A percentile compares a stretch with the other conserved stretches of the same genome.
Conservation (phyloP, 1,140 invertebrate genomes). For the Leptinotarsa undecemlineata region DNA sequence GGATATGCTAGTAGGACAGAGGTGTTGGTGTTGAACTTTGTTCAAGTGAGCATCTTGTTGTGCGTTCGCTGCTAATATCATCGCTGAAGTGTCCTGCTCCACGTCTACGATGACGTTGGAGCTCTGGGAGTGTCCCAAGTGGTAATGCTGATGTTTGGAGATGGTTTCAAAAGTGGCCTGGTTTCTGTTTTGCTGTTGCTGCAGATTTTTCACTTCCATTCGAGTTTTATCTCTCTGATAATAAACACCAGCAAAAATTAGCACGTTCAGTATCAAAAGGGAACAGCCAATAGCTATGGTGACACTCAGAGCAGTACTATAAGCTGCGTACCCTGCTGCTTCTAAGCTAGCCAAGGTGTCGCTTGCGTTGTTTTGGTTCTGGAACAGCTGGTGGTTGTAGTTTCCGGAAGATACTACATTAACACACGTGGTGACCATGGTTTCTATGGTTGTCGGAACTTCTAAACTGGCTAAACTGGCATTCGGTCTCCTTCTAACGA, state of each 20-base stretch:
- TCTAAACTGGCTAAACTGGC: constrained; percentile 58
- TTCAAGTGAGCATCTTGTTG: constrained; percentile 50
- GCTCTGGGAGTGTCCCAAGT: constrained; percentile 68
- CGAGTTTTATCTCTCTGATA: constrained; percentile 83
- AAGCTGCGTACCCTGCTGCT: constrained; percentile 77
- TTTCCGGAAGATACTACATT: constrained; percentile 60
- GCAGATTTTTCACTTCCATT: constrained; percentile 76
- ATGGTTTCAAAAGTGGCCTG: constrained; percentile 72
- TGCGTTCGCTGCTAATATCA: constrained; percentile 65
- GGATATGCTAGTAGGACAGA: constrained; percentile 64
- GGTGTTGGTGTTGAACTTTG: constrained; percentile 60
- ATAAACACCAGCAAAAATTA: constrained; percentile 85
- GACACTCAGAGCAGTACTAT: constrained; percentile 81
- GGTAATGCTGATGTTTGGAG: constrained; percentile 69
- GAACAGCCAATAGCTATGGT: constrained; percentile 89
- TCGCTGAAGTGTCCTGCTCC: constrained; percentile 71
- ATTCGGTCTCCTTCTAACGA: constrained; percentile 61
- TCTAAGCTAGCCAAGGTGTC: constrained; percentile 77
- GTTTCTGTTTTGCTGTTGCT: constrained; percentile 70
- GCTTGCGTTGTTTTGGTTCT: constrained; percentile 63
- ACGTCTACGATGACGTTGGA: constrained; percentile 79
- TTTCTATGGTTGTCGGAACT: constrained; percentile 62
- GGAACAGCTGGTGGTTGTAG: constrained; percentile 61
- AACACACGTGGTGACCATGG: constrained; percentile 62
- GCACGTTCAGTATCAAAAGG: constrained; percentile 80